A percentile compares a stretch with the other conserved stretches of the same genome.
phyloP scores from a whole-genome alignment of 2,113 vertebrate genomes.

The Butorides virescens region DNA sequence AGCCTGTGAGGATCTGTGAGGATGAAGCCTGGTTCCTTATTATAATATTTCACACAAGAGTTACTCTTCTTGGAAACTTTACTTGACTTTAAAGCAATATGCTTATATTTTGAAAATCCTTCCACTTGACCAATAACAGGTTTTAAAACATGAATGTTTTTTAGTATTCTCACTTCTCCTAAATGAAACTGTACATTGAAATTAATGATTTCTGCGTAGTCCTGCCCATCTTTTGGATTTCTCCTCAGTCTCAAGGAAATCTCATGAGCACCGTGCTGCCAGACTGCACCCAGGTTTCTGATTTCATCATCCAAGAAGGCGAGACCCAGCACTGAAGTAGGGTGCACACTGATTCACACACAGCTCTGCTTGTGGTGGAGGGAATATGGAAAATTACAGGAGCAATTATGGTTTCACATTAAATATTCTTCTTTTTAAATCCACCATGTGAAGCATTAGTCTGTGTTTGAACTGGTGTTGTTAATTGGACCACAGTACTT shows the following conservation, averaged over 20 bases:
- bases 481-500: slow-evolving; percentile 37
- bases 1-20: background rate
- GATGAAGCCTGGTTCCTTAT: background rate
- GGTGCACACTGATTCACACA: background rate
- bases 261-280: background rate
- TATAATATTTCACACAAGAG: background rate
- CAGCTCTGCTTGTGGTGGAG: background rate
- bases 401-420: slow-evolving; percentile 38
- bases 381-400: slow-evolving; percentile 10
- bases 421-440: slow-evolving; percentile 3
- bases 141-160: background rate
- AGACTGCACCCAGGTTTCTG: background rate
- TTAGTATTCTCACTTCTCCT: background rate
- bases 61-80: background rate
- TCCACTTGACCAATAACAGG: background rate
- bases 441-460: slow-evolving; percentile 15
- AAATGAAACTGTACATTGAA: background rate
- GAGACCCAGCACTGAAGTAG: accelerated
- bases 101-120: background rate
- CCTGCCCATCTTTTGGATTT: background rate
- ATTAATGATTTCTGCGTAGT: background rate
- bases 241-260: too few species aligned
- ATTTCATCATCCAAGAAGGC: background rate
- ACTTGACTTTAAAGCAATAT: background rate
- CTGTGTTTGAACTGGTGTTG: slow-evolving; percentile 36